Base-by-base conservation (phyloP, 35 echinoderm and acorn worm species). In the Ophiothrix spiculata region DNA sequence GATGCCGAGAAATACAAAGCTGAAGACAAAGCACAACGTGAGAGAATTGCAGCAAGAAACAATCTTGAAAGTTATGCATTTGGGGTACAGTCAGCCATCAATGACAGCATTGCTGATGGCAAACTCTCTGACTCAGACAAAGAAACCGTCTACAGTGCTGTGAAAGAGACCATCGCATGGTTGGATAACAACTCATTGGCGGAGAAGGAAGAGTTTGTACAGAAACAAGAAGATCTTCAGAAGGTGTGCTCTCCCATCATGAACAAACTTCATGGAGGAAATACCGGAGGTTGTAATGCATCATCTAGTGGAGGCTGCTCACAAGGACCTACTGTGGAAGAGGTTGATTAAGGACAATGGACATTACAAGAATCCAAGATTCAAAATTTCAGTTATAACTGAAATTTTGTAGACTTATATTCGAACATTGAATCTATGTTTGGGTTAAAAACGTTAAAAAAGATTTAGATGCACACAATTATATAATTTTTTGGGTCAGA, bases 321-420 rank as follows among this genome's bases (percentile, higher is more conserved):
- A 31, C 33, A 63, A 54, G 95, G 92, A 1, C 95, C 95, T 33
- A 91, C 81, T 45, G 92, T 99, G 37, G 95, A 99, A 80, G 95
- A 99, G 83, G 92, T 99, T 17, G 92, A 93, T 75, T 93, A 93
- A 79, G n/a, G n/a, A n/a, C n/a, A n/a, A n/a, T n/a, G n/a, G n/a
- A n/a, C n/a, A n/a, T n/a, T n/a, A n/a, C n/a, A n/a, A n/a, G n/a
- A n/a, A n/a, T n/a, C n/a, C n/a, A n/a, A n/a, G n/a, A n/a, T n/a
- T n/a, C n/a, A n/a, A n/a, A n/a, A n/a, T n/a, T n/a, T n/a, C n/a
- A n/a, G n/a, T n/a, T n/a, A n/a, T n/a, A n/a, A n/a, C n/a, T n/a
- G n/a, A n/a, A n/a, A n/a, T n/a, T n/a, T n/a, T n/a, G n/a, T n/a
- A n/a, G n/a, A n/a, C n/a, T n/a, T n/a, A n/a, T n/a, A n/a, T n/a